Conservation (phyloP, 2,113 vertebrate genomes). For the Forbesichthys agassizii region DNA sequence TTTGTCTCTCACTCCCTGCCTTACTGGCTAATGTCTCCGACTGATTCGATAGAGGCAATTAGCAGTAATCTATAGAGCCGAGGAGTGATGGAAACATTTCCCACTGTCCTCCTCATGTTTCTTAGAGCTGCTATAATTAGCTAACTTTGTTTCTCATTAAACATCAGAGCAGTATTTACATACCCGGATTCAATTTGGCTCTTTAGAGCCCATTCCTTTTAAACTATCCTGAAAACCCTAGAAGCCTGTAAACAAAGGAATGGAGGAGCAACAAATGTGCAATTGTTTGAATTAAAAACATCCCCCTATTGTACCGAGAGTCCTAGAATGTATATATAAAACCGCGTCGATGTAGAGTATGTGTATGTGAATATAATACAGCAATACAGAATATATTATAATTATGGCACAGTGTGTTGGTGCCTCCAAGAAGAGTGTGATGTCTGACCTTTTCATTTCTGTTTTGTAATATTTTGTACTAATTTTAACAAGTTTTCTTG, state of each 20-base stretch:
- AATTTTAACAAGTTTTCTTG: constrained; percentile 1
- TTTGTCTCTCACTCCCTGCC: constrained; percentile 69
- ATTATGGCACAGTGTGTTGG: no score
- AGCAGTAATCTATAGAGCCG: constrained; percentile 75
- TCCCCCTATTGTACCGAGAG: constrained; percentile 6
- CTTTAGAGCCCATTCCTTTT: constrained; percentile 66
- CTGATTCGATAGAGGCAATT: constrained; percentile 80
- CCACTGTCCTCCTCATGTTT: constrained; percentile 78
- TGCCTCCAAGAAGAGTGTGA: no score
- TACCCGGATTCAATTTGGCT: constrained; percentile 77
- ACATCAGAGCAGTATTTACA: constrained; percentile 82
- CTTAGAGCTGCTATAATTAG: constrained; percentile 82
- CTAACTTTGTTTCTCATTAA: constrained; percentile 80
- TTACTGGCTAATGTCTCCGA: constrained; percentile 75
- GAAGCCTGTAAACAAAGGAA: constrained; percentile 64
- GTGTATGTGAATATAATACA: constrained; percentile 9
- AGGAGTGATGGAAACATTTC: constrained; percentile 78
- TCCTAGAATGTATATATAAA: constrained; percentile 36
- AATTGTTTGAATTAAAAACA: constrained; percentile 55
- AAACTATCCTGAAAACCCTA: constrained; percentile 64
- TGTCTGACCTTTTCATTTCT: no score
- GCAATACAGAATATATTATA: no score
- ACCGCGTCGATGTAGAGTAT: constrained; percentile 20
- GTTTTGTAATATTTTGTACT: no score
- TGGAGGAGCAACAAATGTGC: constrained; percentile 48